Percentiles rank a stretch among this genome's conserved stretches.
Evolutionary conservation across 1,140 invertebrate genomes (phyloP).

Genomic region (Anoplophora glabripennis): DNA sequence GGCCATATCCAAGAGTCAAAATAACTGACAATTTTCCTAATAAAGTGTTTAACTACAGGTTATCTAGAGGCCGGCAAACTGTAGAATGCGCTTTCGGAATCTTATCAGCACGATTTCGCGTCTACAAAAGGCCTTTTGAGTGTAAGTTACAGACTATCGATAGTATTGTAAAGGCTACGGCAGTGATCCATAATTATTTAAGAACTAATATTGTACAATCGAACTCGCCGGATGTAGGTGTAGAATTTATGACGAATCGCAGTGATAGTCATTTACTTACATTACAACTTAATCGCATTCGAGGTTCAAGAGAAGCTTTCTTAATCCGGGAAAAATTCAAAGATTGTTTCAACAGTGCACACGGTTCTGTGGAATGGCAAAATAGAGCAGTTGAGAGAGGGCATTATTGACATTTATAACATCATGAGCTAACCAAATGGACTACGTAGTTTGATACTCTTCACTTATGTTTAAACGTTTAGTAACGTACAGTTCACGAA

Average conservation of each 20-base stretch:
- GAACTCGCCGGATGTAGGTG: background rate
- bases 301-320: constrained; percentile 4
- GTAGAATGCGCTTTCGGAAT: constrained; percentile 15
- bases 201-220: constrained; percentile 5
- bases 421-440: no score
- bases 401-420: background rate
- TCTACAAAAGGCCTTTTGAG: constrained; percentile 44
- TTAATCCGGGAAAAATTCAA: constrained; percentile 27
- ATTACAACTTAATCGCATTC: background rate
- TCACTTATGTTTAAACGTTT: no score
- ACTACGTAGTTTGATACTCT: no score
- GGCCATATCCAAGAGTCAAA: constrained; percentile 45
- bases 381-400: constrained; percentile 1
- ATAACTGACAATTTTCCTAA: constrained; percentile 23
- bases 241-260: background rate
- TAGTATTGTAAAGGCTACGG: constrained; percentile 7
- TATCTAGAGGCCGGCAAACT: constrained; percentile 11
- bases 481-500: no score
- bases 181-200: constrained; percentile 18
- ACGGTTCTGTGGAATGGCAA: constrained; percentile 7
- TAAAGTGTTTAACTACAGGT: constrained; percentile 13
- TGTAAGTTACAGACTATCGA: constrained; percentile 24
- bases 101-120: constrained; percentile 15
- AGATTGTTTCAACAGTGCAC: constrained; percentile 35
- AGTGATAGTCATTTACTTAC: background rate